Evolutionary conservation across 2,797 vertebrate genomes (phyloP), one percentile per base, ranked within the genome.

Genomic region (Jordanella pulchra): DNA sequence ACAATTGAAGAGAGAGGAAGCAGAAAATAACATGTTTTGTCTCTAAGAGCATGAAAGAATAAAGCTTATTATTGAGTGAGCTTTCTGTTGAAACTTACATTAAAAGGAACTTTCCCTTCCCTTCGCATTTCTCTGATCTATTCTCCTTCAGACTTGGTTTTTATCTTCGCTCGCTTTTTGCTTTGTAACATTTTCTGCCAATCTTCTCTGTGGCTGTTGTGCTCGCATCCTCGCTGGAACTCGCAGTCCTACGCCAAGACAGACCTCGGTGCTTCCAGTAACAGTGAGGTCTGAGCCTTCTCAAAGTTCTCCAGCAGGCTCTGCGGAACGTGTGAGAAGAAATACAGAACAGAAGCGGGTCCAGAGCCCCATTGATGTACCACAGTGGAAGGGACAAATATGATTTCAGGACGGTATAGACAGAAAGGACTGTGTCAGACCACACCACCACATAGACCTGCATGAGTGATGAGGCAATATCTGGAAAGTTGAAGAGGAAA

Each of bases 311-410:
- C 88, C 87, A 90, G 79, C 95, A 94, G 0, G 92, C 94, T 70
- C 85, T 87, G 18, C 94, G 91, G 77, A 95, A 95, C 14, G 90
- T 94, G 71, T 89, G 85, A 3, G 95, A 95, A 39, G 94, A 95
- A 73, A 95, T 93, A 48, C 94, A 95, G 80, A 95, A 95, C 39
- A 95, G 86, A 13, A 95, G 88, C 0, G 94, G 94, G 79, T 95
- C 94, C 80, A 95, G 85, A 50, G 94, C 93, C 0, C 93, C 88
- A 9, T 92, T 95, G 65, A 95, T 90, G 48, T 95, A 95, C 94
- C 95, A 95, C 65, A 95, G 89, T 1, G 94, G 94, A 50, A 95
- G 87, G 0, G 95, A 94, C 69, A 95, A 80, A 81, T 95, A 94
- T 0, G 89, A 90, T 87, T 95, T 95, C 50, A 95, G 86, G 61